Evolutionary conservation across 1,140 invertebrate species (phyloP).

Genomic region (Oedothorax gibbosus): DNA sequence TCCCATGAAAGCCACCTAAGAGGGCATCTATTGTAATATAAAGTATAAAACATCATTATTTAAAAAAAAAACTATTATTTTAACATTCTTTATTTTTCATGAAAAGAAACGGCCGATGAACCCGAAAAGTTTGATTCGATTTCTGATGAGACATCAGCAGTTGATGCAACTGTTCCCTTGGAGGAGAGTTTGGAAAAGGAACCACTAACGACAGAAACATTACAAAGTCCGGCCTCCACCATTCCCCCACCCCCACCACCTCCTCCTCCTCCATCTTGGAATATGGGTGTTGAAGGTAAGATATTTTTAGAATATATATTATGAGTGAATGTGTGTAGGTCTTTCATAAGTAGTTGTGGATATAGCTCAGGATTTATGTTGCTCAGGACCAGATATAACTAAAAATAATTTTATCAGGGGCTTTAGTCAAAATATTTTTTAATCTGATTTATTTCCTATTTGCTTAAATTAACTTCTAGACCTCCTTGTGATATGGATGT

Average conservation of each 20-base stretch:
- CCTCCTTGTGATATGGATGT: no score
- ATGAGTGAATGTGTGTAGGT: not conserved
- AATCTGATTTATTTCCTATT: no score
- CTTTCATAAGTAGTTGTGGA: not conserved
- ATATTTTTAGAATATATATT: not conserved
- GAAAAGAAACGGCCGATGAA: not conserved
- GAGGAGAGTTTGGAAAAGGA: not conserved
- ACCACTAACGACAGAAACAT: not conserved
- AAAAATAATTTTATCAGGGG: no score
- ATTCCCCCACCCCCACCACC: conserved; percentile 20
- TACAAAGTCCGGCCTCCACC: not conserved
- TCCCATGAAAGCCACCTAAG: no score
- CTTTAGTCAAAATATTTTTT: no score
- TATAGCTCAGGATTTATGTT: not conserved
- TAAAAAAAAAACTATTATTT: no score
- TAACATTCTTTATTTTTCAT: no score
- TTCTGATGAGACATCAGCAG: not conserved
- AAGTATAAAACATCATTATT: no score
- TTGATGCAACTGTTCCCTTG: not conserved
- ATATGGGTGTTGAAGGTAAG: not conserved
- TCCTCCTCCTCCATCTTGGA: not conserved
- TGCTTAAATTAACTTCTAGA: no score
- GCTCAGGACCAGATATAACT: no score
- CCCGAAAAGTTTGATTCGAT: not conserved
- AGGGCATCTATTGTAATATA: no score